These are phyloP conservation scores for Brachymystax lenok DNA, from an alignment of 2,797 vertebrate genomes.

Conservation along the genomic window DNA sequence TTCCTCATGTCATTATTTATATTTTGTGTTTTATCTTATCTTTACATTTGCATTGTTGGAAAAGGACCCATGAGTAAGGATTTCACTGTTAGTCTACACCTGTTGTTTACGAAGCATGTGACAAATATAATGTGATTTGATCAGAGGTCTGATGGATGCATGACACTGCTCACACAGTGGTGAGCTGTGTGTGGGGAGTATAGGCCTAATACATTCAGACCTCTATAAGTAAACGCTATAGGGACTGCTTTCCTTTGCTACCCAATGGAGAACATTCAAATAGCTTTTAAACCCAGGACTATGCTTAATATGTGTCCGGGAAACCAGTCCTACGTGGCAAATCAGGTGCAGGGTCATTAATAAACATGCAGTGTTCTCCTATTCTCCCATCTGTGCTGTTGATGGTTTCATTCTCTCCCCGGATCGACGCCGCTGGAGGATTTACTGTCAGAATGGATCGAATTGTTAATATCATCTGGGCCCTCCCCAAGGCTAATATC, in stretches of 20 bases:
- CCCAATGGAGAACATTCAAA: not conserved
- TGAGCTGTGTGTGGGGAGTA: not conserved
- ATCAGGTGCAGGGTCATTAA: not conserved
- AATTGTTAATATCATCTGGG: constrained; percentile 33
- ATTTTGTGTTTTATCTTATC: too few relatives aligned
- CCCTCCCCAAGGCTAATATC: constrained; percentile 24
- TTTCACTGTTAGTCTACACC: not conserved
- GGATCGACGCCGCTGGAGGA: constrained; percentile 18
- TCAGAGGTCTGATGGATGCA: not conserved
- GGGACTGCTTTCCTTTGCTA: not conserved
- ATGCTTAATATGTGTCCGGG: too few relatives aligned
- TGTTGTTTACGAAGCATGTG: not conserved
- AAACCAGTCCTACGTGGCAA: not conserved
- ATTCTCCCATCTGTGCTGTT: not conserved
- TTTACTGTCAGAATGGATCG: constrained; percentile 31
- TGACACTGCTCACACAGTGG: too few relatives aligned
- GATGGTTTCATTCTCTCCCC: not conserved
- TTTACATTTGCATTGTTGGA: too few relatives aligned
- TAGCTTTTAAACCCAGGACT: not conserved
- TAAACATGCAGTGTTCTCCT: not conserved
- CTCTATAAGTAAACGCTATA: not conserved
- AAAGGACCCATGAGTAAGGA: too few relatives aligned
- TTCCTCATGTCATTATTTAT: too few relatives aligned
- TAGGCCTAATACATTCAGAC: not conserved
- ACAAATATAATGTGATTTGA: too few relatives aligned